Conservation (phyloP, 2,888 invertebrate species). For the Pristionchus maxplancki region DNA sequence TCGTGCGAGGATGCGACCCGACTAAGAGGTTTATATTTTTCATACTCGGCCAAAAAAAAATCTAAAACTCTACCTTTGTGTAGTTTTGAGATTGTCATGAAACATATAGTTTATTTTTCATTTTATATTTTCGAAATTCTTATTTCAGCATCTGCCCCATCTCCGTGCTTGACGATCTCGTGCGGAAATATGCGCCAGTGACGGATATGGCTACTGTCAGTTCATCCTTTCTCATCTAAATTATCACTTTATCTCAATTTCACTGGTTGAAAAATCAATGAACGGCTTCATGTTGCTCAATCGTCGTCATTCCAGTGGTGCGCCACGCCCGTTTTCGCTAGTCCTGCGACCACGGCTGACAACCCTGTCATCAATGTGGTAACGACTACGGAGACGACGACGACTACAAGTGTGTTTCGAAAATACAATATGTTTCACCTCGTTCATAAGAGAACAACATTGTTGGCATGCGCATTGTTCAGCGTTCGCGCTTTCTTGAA, state of each 20-base stretch:
- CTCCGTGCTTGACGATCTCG: conserved; percentile 29
- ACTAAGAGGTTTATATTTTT: background rate
- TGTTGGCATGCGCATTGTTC: no score
- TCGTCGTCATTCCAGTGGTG: background rate
- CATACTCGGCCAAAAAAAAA: no score
- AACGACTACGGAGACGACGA: background rate
- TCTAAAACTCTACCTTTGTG: background rate
- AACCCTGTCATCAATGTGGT: background rate
- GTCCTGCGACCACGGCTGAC: background rate
- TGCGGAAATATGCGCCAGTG: background rate
- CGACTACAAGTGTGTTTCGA: background rate
- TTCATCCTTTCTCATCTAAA: background rate
- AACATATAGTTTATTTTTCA: background rate
- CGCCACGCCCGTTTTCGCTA: background rate
- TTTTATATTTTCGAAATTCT: background rate
- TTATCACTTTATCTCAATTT: background rate
- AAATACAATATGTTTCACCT: background rate
- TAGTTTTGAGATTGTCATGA: background rate
- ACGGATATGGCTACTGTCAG: background rate
- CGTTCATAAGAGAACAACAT: no score
- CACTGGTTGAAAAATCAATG: no score
- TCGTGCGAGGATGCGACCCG: background rate
- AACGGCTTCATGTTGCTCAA: no score
- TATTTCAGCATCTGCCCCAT: background rate
- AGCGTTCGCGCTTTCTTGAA: no score